These are phyloP conservation scores for Drosophila fungiperda DNA, from an alignment of 2,888 invertebrate genomes.

Conservation along the genomic window DNA sequence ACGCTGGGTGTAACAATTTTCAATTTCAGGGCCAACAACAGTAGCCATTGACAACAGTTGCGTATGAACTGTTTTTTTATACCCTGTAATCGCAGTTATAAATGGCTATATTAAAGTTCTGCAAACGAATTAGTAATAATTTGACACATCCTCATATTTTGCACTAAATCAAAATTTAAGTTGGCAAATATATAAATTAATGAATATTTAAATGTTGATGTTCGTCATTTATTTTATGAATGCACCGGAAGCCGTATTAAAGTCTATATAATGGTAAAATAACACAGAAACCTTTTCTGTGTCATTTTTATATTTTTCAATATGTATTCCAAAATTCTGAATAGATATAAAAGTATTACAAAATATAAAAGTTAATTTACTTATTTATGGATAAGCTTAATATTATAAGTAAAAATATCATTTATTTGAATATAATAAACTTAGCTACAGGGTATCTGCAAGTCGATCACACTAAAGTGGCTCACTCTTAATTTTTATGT, in stretches of 20 bases:
- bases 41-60: conserved; percentile 67
- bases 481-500: conserved; percentile 13
- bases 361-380: too few relatives aligned
- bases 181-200: background rate
- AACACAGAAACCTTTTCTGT: too few relatives aligned
- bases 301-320: too few relatives aligned
- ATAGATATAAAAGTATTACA: background rate
- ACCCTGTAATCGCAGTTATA: background rate
- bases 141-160: background rate
- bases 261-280: background rate
- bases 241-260: background rate
- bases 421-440: background rate
- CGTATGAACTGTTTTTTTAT: conserved; percentile 8
- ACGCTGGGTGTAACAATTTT: conserved; percentile 56
- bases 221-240: background rate
- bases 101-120: background rate
- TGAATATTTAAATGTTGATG: too few relatives aligned
- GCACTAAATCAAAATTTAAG: background rate
- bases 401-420: background rate
- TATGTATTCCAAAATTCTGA: background rate
- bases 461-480: background rate
- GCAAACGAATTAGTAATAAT: background rate
- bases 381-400: background rate
- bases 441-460: background rate
- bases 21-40: conserved; percentile 69